These are phyloP conservation scores for Nothoprocta pentlandii DNA, from an alignment of 2,113 vertebrate genomes.

Conservation along the genomic window DNA sequence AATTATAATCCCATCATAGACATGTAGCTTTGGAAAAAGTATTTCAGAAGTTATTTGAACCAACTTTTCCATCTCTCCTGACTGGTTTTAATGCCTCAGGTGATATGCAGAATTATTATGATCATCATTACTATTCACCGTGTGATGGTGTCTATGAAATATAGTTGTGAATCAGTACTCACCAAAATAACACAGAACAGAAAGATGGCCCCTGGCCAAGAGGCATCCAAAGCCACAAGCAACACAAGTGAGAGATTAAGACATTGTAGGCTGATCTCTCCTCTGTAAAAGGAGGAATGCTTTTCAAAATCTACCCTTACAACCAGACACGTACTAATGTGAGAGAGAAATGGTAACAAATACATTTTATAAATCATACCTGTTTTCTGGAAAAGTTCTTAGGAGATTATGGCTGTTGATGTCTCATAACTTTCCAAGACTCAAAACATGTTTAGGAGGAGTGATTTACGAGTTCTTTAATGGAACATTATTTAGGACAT, in stretches of 20 bases:
- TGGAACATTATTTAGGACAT: slow-evolving; percentile 3
- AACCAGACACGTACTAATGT: not conserved
- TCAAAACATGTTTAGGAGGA: slow-evolving; percentile 11
- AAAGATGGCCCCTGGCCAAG: slow-evolving; percentile 3
- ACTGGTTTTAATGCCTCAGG: not conserved
- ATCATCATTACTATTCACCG: slow-evolving; percentile 22
- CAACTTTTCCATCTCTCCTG: not conserved
- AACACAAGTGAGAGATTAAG: not conserved
- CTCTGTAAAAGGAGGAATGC: not conserved
- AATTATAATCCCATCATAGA: not conserved
- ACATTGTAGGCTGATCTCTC: not conserved
- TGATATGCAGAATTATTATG: not conserved
- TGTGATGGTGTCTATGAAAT: not conserved
- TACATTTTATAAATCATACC: not conserved
- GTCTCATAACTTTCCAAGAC: not conserved
- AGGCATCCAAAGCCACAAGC: not conserved
- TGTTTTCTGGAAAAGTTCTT: not conserved
- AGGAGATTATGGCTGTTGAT: not conserved
- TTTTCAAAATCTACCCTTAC: not conserved
- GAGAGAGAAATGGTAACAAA: not conserved
- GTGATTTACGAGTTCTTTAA: slow-evolving; percentile 33
- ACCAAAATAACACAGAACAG: not conserved
- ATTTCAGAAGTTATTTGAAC: slow-evolving; percentile 12
- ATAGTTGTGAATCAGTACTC: slow-evolving; percentile 17
- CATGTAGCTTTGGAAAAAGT: not conserved